phyloP scores from a whole-genome alignment of 1,140 invertebrate species.

The Tetranychus cinnabarinus region DNA sequence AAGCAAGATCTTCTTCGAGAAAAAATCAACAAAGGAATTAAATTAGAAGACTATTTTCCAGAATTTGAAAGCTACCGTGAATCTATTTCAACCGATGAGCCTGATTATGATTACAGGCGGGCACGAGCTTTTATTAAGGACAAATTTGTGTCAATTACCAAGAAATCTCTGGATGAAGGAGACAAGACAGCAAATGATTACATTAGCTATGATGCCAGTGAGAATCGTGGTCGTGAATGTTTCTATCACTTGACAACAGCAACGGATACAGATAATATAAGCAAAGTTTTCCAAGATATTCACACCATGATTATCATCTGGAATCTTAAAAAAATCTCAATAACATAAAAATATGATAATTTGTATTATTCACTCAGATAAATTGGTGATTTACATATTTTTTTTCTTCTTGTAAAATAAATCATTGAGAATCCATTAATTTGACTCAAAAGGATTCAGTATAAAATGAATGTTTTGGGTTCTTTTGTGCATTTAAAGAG shows the following conservation, averaged over 20 bases:
- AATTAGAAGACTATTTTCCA: constrained; percentile 37
- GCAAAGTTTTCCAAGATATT: constrained; percentile 40
- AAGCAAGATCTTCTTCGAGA: constrained; percentile 49
- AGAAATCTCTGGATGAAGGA: background rate
- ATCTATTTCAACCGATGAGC: constrained; percentile 16
- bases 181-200: background rate
- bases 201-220: background rate
- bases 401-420: too few species aligned
- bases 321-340: constrained; percentile 21
- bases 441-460: too few species aligned
- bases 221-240: constrained; percentile 8
- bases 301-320: constrained; percentile 40
- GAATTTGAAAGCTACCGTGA: constrained; percentile 22
- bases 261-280: constrained; percentile 43
- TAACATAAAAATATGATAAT: background rate
- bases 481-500: too few species aligned
- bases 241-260: constrained; percentile 38
- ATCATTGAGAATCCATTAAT: too few species aligned
- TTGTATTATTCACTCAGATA: too few species aligned
- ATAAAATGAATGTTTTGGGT: too few species aligned
- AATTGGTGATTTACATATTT: too few species aligned
- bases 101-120: constrained; percentile 32
- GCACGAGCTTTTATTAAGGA: constrained; percentile 40
- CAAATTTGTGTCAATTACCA: constrained; percentile 26
- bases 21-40: constrained; percentile 38